phyloP scores from a whole-genome alignment of 2,888 invertebrate genomes.

The Thymelicus acteon region DNA sequence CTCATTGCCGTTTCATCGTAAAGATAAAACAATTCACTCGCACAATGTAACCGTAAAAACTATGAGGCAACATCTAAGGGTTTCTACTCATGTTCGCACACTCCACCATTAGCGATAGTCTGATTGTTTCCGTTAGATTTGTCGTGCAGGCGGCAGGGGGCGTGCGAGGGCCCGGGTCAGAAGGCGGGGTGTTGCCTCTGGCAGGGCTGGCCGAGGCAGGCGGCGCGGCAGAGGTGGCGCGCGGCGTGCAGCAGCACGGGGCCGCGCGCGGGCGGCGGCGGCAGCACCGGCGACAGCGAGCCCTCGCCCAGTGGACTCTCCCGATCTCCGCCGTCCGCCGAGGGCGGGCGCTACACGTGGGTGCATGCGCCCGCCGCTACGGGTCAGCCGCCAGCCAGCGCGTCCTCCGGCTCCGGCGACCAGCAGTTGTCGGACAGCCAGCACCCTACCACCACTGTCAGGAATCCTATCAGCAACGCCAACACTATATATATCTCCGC shows the following conservation, averaged over 20 bases:
- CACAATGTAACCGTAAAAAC: slow-evolving; percentile 32
- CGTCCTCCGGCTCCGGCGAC: slow-evolving; percentile 89
- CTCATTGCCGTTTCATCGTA: slow-evolving; percentile 61
- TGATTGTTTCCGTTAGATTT: slow-evolving; percentile 75
- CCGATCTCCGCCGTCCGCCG: slow-evolving; percentile 57
- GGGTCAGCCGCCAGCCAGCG: slow-evolving; percentile 89
- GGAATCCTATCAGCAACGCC: slow-evolving; percentile 88
- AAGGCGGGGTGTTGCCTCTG: slow-evolving; percentile 61
- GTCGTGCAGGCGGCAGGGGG: slow-evolving; percentile 70
- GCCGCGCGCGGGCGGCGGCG: slow-evolving; percentile 59
- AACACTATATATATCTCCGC: slow-evolving; percentile 91
- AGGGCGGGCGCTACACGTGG: slow-evolving; percentile 83
- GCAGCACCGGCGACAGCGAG: slow-evolving; percentile 74
- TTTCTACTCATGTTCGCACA: slow-evolving; percentile 60
- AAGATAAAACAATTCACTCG: slow-evolving; percentile 49
- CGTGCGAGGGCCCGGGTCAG: slow-evolving; percentile 66
- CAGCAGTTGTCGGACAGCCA: slow-evolving; percentile 92
- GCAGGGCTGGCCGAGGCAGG: slow-evolving; percentile 68
- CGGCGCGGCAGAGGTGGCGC: slow-evolving; percentile 68
- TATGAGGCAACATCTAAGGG: slow-evolving; percentile 39
- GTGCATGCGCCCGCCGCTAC: slow-evolving; percentile 86
- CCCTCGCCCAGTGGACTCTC: slow-evolving; percentile 65
- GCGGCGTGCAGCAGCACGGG: slow-evolving; percentile 72
- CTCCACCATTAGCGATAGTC: slow-evolving; percentile 68
- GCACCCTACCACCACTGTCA: slow-evolving; percentile 90